Evolutionary conservation across 2,888 invertebrate genomes (phyloP).

Genomic region (Archaeoteleia sp.): DNA sequence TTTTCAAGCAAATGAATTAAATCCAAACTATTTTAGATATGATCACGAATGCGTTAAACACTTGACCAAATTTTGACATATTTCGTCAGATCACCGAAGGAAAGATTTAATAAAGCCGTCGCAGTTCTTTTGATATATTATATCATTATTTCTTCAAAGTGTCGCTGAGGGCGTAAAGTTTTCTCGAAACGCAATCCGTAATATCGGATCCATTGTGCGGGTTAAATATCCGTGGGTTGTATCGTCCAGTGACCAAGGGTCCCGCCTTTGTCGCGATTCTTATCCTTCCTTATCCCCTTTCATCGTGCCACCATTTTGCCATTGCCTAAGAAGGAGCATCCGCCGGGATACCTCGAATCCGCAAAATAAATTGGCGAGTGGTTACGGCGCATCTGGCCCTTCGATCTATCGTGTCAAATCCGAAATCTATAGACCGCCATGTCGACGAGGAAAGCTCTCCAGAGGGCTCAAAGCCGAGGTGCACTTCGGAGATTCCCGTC

Average conservation of each 20-base stretch:
- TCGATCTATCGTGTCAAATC: slow-evolving; percentile 34
- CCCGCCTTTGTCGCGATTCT: slow-evolving; percentile 15
- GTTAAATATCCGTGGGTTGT: slow-evolving; percentile 4
- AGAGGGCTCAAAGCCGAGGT: slow-evolving; percentile 41
- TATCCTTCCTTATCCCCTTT: slow-evolving; percentile 13
- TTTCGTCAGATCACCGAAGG: too few relatives aligned
- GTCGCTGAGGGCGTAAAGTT: too few relatives aligned
- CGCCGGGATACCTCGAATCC: slow-evolving; percentile 7
- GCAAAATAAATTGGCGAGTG: slow-evolving; percentile 27
- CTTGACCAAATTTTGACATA: too few relatives aligned
- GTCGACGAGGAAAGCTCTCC: slow-evolving; percentile 19
- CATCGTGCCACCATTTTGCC: slow-evolving; percentile 8
- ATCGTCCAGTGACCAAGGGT: slow-evolving; percentile 8
- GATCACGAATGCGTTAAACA: too few relatives aligned
- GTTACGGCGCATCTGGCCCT: slow-evolving; percentile 18
- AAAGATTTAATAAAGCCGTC: too few relatives aligned
- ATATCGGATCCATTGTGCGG: slow-evolving; percentile 18
- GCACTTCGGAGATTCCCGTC: slow-evolving; percentile 64
- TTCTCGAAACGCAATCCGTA: not conserved
- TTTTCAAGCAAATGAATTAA: not conserved
- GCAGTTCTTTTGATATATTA: not conserved
- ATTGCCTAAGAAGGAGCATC: slow-evolving; percentile 2
- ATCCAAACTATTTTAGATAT: too few relatives aligned
- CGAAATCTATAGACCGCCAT: slow-evolving; percentile 26
- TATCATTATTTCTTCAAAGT: not conserved